phyloP scores from a whole-genome alignment of 2,113 vertebrate genomes.

The Alligator sinensis region DNA sequence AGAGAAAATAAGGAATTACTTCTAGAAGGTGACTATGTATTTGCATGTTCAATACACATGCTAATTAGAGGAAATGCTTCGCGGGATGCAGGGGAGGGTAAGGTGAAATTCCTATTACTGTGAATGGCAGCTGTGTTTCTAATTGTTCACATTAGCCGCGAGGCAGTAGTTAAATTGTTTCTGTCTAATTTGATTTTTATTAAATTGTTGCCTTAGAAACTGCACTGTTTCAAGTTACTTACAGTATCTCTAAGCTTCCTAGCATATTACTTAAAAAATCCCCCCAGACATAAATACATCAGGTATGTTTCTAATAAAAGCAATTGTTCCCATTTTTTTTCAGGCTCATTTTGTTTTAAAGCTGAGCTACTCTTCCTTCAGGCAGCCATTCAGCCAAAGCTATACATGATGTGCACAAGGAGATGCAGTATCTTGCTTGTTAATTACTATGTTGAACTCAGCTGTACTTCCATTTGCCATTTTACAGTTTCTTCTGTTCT shows the following conservation, averaged over 20 bases:
- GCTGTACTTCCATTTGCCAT: conserved; percentile 35
- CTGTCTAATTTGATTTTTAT: neutral
- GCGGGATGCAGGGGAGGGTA: neutral
- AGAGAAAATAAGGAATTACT: neutral
- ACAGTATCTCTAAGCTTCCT: neutral
- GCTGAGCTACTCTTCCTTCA: neutral
- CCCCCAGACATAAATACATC: neutral
- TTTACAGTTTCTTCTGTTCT: conserved; percentile 9
- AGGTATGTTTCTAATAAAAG: neutral
- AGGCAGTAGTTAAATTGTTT: conserved; percentile 2
- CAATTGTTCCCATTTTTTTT: neutral
- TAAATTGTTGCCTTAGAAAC: neutral
- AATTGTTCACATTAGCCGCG: neutral
- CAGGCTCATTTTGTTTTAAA: neutral
- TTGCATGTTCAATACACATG: neutral
- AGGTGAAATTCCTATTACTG: neutral
- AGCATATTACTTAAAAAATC: neutral
- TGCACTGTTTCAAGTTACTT: neutral
- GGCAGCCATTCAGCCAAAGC: neutral
- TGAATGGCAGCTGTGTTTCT: neutral
- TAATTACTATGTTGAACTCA: neutral
- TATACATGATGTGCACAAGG: neutral
- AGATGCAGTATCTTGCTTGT: neutral
- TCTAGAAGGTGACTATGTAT: neutral
- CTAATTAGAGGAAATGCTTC: neutral